phyloP scores from a whole-genome alignment of 2,113 vertebrate genomes.

The Colossoma macropomum region DNA sequence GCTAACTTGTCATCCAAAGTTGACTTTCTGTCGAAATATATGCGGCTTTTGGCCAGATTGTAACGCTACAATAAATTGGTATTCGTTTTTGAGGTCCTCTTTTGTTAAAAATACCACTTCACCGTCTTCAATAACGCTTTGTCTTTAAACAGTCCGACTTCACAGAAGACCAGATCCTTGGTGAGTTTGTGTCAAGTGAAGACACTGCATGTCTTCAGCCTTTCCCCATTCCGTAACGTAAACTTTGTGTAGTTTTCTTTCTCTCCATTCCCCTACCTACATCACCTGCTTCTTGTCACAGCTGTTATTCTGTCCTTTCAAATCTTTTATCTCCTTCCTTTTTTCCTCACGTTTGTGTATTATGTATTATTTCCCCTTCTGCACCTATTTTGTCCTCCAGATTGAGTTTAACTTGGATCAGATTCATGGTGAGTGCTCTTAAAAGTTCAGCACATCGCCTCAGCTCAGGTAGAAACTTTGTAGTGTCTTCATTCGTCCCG shows the following conservation, averaged over 20 bases:
- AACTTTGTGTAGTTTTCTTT: slow-evolving; percentile 31
- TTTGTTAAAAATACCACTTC: slow-evolving; percentile 21
- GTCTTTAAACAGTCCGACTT: slow-evolving; percentile 88
- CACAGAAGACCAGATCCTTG: slow-evolving; percentile 89
- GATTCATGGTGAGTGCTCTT: slow-evolving; percentile 79
- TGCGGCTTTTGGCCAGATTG: background rate
- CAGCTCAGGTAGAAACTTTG: slow-evolving; percentile 36
- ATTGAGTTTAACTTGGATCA: slow-evolving; percentile 82
- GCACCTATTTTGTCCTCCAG: slow-evolving; percentile 74
- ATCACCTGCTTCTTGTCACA: slow-evolving; percentile 17
- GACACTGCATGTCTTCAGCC: slow-evolving; percentile 2
- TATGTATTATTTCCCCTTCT: slow-evolving; percentile 64
- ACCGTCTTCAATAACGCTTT: slow-evolving; percentile 51
- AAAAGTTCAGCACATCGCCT: slow-evolving; percentile 36
- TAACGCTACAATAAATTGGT: background rate
- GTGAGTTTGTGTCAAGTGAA: slow-evolving; percentile 75
- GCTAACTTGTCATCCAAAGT: too few relatives aligned
- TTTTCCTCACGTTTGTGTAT: slow-evolving; percentile 57
- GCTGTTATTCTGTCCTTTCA: slow-evolving; percentile 54
- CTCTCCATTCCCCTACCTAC: slow-evolving; percentile 50
- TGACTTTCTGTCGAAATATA: background rate
- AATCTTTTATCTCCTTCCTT: slow-evolving; percentile 43
- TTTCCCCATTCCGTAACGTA: slow-evolving; percentile 36
- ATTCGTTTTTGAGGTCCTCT: background rate
- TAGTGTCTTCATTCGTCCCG: slow-evolving; percentile 33